Evolutionary conservation across 2,888 invertebrate species (phyloP).

Genomic region (Aphidius colemani): DNA sequence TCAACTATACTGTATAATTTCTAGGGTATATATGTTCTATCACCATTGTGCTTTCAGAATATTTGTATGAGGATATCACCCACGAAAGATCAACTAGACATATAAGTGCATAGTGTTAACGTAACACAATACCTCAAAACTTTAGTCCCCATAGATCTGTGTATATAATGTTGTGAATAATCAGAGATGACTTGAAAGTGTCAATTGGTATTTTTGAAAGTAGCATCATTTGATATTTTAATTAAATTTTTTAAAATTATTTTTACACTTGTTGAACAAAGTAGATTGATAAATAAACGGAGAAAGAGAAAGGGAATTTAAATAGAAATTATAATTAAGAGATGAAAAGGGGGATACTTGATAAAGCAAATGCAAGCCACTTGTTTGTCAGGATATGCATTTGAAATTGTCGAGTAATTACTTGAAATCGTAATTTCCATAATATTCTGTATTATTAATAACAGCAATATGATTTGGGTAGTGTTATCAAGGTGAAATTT

Average conservation of each 20-base stretch:
- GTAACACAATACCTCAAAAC: constrained; percentile 49
- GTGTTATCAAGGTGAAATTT: too few relatives aligned
- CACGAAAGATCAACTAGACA: constrained; percentile 13
- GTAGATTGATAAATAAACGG: too few relatives aligned
- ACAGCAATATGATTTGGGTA: neutral
- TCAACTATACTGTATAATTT: constrained; percentile 14
- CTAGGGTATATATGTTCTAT: neutral
- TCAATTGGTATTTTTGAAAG: too few relatives aligned
- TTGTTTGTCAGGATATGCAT: constrained; percentile 21
- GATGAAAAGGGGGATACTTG: too few relatives aligned
- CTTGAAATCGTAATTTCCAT: constrained; percentile 22
- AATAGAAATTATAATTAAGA: too few relatives aligned
- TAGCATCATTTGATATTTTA: too few relatives aligned
- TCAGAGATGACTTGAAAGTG: too few relatives aligned
- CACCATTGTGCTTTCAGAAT: neutral
- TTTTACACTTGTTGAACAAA: constrained; percentile 11
- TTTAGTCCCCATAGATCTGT: constrained; percentile 28
- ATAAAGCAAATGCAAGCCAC: constrained; percentile 14
- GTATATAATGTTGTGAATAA: too few relatives aligned
- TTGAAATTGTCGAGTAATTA: constrained; percentile 26
- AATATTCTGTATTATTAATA: constrained; percentile 29
- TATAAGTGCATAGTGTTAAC: too few relatives aligned
- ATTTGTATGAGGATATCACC: neutral
- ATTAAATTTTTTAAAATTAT: too few relatives aligned
- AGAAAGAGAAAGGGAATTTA: too few relatives aligned